Evolutionary conservation across 2,113 vertebrate species (phyloP).

Genomic region (Hystrix brachyura): DNA sequence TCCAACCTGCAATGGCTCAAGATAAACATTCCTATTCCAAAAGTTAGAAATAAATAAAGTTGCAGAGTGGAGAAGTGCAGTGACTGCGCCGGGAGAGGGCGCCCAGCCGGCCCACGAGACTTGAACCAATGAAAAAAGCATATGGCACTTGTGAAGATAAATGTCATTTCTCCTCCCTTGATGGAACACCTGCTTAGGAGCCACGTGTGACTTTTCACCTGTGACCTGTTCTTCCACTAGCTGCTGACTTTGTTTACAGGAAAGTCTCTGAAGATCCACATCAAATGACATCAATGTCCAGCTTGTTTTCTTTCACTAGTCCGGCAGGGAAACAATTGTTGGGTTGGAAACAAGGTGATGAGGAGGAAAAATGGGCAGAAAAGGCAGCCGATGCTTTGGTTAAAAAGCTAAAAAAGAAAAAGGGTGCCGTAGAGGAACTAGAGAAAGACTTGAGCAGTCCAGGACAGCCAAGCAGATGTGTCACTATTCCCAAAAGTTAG

Average conservation of each 20-base stretch:
- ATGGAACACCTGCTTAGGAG: slow-evolving; percentile 72
- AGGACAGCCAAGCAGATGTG: slow-evolving; percentile 98
- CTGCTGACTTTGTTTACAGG: slow-evolving; percentile 77
- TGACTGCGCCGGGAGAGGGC: too few relatives aligned
- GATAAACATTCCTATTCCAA: neutral
- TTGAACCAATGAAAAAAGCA: slow-evolving; percentile 62
- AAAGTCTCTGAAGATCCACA: slow-evolving; percentile 86
- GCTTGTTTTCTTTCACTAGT: slow-evolving; percentile 99
- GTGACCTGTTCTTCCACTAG: slow-evolving; percentile 62
- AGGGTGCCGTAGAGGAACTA: slow-evolving; percentile 99
- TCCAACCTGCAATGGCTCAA: neutral
- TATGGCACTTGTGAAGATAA: slow-evolving; percentile 68
- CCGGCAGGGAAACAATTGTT: slow-evolving; percentile 98
- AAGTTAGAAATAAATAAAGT: neutral
- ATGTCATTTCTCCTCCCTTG: slow-evolving; percentile 53
- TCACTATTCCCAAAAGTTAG: slow-evolving; percentile 93
- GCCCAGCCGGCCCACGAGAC: neutral
- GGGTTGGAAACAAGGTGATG: slow-evolving; percentile 99
- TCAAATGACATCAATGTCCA: slow-evolving; percentile 97
- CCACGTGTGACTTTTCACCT: slow-evolving; percentile 51
- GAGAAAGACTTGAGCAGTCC: slow-evolving; percentile 99
- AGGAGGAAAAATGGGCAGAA: slow-evolving; percentile 99
- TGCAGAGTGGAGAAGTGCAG: too few relatives aligned
- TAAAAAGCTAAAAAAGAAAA: slow-evolving; percentile 99
- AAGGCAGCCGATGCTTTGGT: slow-evolving; percentile 98